Evolutionary conservation across 2,113 vertebrate species (phyloP), one percentile per base, ranked within the genome.

Genomic region (Lagenorhynchus albirostris): DNA sequence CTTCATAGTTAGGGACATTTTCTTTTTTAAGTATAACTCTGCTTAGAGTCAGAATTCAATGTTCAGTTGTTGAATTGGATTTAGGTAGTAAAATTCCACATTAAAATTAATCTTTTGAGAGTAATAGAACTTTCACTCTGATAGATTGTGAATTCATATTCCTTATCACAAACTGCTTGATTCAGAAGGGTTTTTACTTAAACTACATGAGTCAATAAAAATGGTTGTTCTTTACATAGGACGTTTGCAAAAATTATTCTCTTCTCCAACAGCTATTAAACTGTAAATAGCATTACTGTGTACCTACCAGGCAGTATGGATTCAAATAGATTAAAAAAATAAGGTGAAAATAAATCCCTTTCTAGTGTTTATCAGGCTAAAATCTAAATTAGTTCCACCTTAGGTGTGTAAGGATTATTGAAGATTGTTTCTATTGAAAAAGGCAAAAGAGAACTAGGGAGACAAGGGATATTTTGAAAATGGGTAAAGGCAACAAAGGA

Each of bases 401-500:
- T 76, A 58, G 7, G 2, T 53, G 8, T 89, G 44, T 47, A 44
- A 38, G 4, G 41, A 87, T 93, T 94, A 60, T 77, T 71, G 38
- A 60, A 92, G 23, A 82, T 26, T 67, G 9, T 71, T 92, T 95
- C 20, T 86, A 86, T 20, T 94, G 33, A 81, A 73, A 95, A 92
- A 62, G 12, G 1, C 5, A 60, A 92, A 94, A 50, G 18, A 53
- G 62, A 89, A 71, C 23, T n/a, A 47, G 17, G 31, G 36, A 38
- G 8, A 84, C 31, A 70, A 58, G 1, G 7, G 10, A 0, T 77
- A 79, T 73, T 63, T 94, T 76, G 14, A 58, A 83, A 82, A 77
- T 73, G 6, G 20, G 33, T 96, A 15, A 89, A 47, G 26, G 23
- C 5, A 65, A 41, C 25, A 96, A 95, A 70, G 41, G 9, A 89